phyloP scores from a whole-genome alignment of 2,113 vertebrate genomes.

The Neolamprologus caudopunctatus region DNA sequence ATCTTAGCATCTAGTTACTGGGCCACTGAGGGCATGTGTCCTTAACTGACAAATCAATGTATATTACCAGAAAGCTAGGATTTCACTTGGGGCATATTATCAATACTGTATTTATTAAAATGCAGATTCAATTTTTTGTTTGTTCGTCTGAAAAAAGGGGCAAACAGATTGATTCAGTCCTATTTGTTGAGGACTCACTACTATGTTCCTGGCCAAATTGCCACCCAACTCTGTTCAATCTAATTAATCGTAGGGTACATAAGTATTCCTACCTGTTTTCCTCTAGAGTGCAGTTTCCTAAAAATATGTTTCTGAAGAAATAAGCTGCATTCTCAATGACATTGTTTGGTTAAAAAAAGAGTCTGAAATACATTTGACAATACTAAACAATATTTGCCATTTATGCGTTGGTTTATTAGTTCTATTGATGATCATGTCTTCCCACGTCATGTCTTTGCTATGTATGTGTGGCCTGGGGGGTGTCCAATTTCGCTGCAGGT shows the following conservation, averaged over 20 bases:
- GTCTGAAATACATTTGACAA: not conserved
- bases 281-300: not conserved
- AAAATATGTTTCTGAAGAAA: not conserved
- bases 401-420: not conserved
- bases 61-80: not conserved
- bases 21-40: not conserved
- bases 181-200: not conserved
- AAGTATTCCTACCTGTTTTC: too few relatives aligned
- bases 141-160: not conserved
- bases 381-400: not conserved
- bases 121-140: not conserved
- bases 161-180: not conserved
- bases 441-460: not conserved
- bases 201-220: not conserved
- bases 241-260: too few relatives aligned
- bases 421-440: not conserved
- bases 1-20: not conserved
- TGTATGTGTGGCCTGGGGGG: not conserved
- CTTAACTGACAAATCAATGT: not conserved
- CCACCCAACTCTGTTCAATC: not conserved
- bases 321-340: not conserved
- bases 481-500: not conserved
- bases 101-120: not conserved
- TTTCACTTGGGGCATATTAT: not conserved
- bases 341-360: not conserved